phyloP scores from a whole-genome alignment of 2,113 vertebrate genomes.

The Laticauda laticaudata region DNA sequence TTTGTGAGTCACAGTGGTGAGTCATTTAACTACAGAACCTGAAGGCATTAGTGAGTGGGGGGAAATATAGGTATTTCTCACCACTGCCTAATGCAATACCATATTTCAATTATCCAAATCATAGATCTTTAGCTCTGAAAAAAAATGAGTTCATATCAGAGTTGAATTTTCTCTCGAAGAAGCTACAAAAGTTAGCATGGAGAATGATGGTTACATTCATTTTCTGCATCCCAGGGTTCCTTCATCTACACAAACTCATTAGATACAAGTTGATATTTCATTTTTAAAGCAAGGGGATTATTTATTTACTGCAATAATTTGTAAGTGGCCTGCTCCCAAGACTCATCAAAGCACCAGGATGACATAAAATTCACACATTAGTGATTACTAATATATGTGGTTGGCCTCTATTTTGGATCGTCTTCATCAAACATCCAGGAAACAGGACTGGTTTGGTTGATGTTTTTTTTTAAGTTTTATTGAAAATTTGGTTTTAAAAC shows the following conservation, averaged over 20 bases:
- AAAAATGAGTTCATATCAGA: not conserved
- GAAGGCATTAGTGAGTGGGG: conserved; percentile 13
- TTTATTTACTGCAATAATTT: not conserved
- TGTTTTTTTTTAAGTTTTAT: not conserved
- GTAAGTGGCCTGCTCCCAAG: not conserved
- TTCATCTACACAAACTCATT: not conserved
- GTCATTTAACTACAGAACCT: conserved; percentile 38
- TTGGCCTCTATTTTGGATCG: not conserved
- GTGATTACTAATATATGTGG: not conserved
- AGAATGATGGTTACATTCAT: not conserved
- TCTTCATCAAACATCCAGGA: not conserved
- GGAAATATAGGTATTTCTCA: conserved; percentile 31
- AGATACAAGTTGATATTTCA: not conserved
- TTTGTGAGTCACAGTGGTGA: conserved; percentile 38
- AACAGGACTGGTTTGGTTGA: not conserved
- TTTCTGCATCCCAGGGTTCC: no score
- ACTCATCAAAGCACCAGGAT: not conserved
- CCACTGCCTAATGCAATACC: conserved; percentile 13
- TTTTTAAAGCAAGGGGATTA: not conserved
- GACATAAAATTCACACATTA: not conserved
- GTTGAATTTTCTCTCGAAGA: not conserved
- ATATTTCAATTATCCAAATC: conserved; percentile 37
- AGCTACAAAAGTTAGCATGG: not conserved
- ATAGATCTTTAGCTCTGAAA: conserved; percentile 1
- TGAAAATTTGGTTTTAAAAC: no score